phyloP scores from a whole-genome alignment of 2,888 invertebrate species.

The Melolontha melolontha region DNA sequence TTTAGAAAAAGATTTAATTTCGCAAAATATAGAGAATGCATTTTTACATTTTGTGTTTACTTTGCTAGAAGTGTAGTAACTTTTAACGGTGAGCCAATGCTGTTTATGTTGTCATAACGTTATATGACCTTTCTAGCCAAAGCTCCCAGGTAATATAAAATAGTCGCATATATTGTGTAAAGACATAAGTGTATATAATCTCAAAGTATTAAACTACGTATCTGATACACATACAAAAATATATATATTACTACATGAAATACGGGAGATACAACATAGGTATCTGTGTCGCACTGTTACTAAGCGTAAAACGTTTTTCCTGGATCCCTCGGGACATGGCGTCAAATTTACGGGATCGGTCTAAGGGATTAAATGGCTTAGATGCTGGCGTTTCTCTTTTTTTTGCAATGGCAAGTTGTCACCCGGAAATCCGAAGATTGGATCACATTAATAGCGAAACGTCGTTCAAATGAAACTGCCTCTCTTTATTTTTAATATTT shows the following conservation, averaged over 20 bases:
- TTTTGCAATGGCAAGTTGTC: conserved; percentile 34
- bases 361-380: conserved; percentile 32
- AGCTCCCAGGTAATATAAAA: conserved; percentile 34
- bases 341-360: conserved; percentile 39
- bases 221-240: background rate
- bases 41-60: too few species aligned
- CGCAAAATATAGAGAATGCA: too few species aligned
- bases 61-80: too few species aligned
- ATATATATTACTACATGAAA: conserved; percentile 16
- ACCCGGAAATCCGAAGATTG: conserved; percentile 30
- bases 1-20: too few species aligned
- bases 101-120: conserved; percentile 36
- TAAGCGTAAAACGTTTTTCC: conserved; percentile 29
- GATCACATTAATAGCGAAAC: conserved; percentile 31
- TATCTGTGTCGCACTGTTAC: conserved; percentile 26
- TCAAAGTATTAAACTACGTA: conserved; percentile 27
- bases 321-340: conserved; percentile 27
- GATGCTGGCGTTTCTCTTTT: conserved; percentile 31
- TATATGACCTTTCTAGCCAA: conserved; percentile 29
- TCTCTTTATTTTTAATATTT: conserved; percentile 34
- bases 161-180: conserved; percentile 28
- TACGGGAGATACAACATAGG: conserved; percentile 22
- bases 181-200: conserved; percentile 25
- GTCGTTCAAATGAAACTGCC: conserved; percentile 28
- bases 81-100: background rate